Evolutionary conservation across 1,140 invertebrate species (phyloP).

Genomic region (Pantala flavescens): DNA sequence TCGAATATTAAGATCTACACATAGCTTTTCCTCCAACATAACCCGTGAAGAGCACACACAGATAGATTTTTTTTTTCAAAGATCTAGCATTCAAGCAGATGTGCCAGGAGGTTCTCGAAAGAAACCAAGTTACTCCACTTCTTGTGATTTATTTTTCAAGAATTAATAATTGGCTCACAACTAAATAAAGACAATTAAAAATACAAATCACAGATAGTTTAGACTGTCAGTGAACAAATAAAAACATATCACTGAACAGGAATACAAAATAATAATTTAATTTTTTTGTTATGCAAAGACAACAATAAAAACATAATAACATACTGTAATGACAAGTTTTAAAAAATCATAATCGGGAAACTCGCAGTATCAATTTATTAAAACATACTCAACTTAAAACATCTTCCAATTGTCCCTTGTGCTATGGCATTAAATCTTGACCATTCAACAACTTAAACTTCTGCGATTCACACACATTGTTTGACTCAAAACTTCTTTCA

Average conservation of each 20-base stretch:
- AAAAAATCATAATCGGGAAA: background rate
- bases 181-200: background rate
- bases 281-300: background rate
- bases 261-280: slow-evolving; percentile 7
- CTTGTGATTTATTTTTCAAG: background rate
- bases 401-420: background rate
- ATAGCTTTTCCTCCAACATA: no score
- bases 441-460: no score
- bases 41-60: no score
- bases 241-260: slow-evolving; percentile 5
- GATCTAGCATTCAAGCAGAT: no score
- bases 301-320: slow-evolving; percentile 9
- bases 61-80: no score
- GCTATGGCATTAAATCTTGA: no score
- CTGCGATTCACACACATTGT: no score
- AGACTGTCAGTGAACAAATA: slow-evolving; percentile 6
- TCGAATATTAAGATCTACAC: no score
- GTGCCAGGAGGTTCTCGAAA: background rate
- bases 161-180: background rate
- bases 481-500: no score
- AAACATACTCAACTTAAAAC: background rate
- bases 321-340: background rate
- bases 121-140: background rate
- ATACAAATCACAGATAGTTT: slow-evolving; percentile 7
- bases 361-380: background rate